Evolutionary conservation across 35 echinoderm and acorn worm genomes (phyloP).

Genomic region (Apostichopus japonicus): DNA sequence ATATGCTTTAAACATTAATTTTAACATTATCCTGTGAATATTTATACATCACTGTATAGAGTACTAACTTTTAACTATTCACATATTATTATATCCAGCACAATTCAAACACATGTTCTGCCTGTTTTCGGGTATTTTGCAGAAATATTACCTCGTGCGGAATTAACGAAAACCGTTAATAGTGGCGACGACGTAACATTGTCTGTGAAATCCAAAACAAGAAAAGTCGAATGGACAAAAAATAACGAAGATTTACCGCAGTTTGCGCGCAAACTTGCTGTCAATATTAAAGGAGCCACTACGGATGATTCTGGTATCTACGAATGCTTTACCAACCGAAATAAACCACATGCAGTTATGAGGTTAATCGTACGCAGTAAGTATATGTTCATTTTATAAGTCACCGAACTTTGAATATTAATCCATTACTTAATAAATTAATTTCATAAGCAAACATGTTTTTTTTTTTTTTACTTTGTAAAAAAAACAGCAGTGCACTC

Average conservation of each 20-base stretch:
- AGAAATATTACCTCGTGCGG: background rate
- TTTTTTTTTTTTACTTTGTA: too few species aligned
- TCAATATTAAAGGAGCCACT: background rate
- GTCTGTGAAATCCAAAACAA: background rate
- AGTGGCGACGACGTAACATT: background rate
- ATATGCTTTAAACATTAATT: too few species aligned
- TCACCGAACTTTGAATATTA: too few species aligned
- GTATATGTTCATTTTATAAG: background rate
- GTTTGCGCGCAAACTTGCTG: background rate
- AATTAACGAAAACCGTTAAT: background rate
- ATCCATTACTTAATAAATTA: too few species aligned
- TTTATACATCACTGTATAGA: too few species aligned
- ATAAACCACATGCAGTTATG: background rate
- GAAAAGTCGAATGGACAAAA: background rate
- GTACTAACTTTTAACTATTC: too few species aligned
- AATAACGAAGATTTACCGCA: background rate
- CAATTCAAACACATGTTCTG: too few species aligned
- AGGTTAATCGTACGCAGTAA: background rate
- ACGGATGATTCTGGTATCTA: background rate
- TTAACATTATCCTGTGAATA: too few species aligned
- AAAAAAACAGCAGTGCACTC: too few species aligned
- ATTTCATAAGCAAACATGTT: too few species aligned
- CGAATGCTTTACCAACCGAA: background rate
- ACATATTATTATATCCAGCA: too few species aligned
- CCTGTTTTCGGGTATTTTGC: background rate